A percentile compares a stretch with the other conserved stretches of the same genome.
Evolutionary conservation across 2,888 invertebrate genomes (phyloP).

Genomic region (Apoda limacodes): DNA sequence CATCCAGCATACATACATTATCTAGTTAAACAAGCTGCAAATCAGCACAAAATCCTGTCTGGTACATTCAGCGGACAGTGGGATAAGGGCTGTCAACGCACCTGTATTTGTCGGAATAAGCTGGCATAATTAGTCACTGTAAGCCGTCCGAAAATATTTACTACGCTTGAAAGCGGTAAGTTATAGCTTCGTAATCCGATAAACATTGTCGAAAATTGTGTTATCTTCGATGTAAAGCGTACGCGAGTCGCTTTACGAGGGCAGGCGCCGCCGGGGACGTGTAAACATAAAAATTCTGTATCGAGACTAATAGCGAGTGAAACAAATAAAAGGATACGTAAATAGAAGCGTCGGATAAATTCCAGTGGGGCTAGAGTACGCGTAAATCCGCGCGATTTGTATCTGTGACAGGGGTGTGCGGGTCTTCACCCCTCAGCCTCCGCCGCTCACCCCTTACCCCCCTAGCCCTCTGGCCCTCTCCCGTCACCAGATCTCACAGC

Average conservation of each 20-base stretch:
- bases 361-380: slow-evolving; percentile 64
- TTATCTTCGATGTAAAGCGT: slow-evolving; percentile 62
- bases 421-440: slow-evolving; percentile 24
- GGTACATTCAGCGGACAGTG: no score
- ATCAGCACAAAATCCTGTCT: no score
- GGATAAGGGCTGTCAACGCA: slow-evolving; percentile 50
- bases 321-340: slow-evolving; percentile 71
- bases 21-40: no score
- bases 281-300: slow-evolving; percentile 70
- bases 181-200: slow-evolving; percentile 63
- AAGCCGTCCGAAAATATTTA: slow-evolving; percentile 54
- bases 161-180: slow-evolving; percentile 42
- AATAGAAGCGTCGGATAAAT: slow-evolving; percentile 66
- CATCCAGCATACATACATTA: no score
- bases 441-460: slow-evolving; percentile 20
- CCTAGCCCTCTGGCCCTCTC: slow-evolving; percentile 18
- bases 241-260: slow-evolving; percentile 65
- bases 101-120: slow-evolving; percentile 57
- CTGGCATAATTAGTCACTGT: no score
- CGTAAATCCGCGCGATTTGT: slow-evolving; percentile 71
- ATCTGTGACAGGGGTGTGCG: slow-evolving; percentile 63
- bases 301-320: slow-evolving; percentile 67
- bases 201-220: slow-evolving; percentile 56
- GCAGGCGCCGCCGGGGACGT: slow-evolving; percentile 52
- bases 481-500: no score